These are phyloP conservation scores for Acomys russatus DNA, from an alignment of 2,797 vertebrate genomes.

Conservation along the genomic window DNA sequence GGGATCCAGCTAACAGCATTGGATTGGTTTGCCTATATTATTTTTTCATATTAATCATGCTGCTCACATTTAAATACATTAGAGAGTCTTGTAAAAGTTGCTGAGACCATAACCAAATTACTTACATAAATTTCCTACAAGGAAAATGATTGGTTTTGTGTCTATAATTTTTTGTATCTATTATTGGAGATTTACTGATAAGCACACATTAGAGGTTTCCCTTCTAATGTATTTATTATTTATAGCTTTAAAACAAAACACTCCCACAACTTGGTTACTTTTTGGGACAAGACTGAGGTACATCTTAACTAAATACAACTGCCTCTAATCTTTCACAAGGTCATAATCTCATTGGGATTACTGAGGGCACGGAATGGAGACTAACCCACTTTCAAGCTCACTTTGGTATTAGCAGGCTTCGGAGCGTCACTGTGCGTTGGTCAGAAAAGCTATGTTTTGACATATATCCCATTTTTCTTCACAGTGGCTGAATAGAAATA, in stretches of 20 bases:
- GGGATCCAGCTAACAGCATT: neutral
- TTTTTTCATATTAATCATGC: neutral
- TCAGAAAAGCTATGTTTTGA: neutral
- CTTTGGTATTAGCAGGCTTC: neutral
- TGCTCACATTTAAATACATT: too few relatives aligned
- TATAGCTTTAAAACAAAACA: neutral
- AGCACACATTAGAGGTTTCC: too few relatives aligned
- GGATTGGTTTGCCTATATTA: neutral
- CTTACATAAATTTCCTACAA: neutral
- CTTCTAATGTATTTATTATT: neutral
- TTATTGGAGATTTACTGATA: neutral
- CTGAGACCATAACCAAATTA: neutral
- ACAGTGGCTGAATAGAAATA: neutral
- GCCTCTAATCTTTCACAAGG: neutral
- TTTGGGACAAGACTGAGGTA: neutral
- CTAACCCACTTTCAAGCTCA: neutral
- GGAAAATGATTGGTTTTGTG: neutral
- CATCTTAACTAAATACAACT: neutral
- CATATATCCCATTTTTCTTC: neutral
- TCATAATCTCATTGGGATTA: neutral
- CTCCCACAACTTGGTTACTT: neutral
- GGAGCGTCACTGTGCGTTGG: neutral
- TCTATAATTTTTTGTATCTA: neutral
- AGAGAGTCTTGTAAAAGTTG: neutral
- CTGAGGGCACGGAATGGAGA: neutral